Conservation (phyloP, 2,888 invertebrate species). For the Chrysolina oricalcia region DNA sequence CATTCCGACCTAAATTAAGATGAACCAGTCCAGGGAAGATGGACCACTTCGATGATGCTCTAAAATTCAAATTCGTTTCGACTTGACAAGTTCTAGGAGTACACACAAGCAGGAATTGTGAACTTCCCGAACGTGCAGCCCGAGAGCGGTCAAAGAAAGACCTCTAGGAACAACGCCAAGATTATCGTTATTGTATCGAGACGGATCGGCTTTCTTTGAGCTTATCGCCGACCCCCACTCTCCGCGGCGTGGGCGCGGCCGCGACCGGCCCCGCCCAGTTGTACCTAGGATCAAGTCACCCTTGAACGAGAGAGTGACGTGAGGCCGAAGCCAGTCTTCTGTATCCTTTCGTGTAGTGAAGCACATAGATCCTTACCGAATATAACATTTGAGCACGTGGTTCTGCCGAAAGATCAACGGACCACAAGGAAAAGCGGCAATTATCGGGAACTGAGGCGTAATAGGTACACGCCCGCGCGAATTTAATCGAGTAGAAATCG, state of each 20-base stretch:
- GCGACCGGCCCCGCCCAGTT: slow-evolving; percentile 60
- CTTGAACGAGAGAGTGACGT: slow-evolving; percentile 71
- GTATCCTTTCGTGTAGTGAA: slow-evolving; percentile 69
- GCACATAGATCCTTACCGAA: slow-evolving; percentile 63
- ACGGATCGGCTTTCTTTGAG: slow-evolving; percentile 49
- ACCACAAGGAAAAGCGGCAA: slow-evolving; percentile 67
- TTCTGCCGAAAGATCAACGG: slow-evolving; percentile 65
- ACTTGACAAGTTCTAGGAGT: not conserved
- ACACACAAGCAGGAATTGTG: not conserved
- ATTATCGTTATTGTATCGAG: slow-evolving; percentile 40
- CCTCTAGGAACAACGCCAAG: slow-evolving; percentile 20
- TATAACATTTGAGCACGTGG: slow-evolving; percentile 68
- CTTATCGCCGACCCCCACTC: slow-evolving; percentile 46
- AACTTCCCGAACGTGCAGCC: not conserved
- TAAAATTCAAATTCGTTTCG: not conserved
- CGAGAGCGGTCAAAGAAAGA: not conserved
- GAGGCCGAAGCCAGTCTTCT: slow-evolving; percentile 70
- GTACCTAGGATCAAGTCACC: slow-evolving; percentile 70
- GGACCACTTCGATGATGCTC: not conserved
- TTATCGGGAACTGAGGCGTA: slow-evolving; percentile 69
- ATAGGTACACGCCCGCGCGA: slow-evolving; percentile 67
- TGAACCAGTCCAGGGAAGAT: not conserved
- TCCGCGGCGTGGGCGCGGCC: slow-evolving; percentile 50
- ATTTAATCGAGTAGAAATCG: slow-evolving; percentile 61
- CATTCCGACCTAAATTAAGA: not conserved